A percentile compares a stretch with the other conserved stretches of the same genome.
phyloP scores from a whole-genome alignment of 2,113 vertebrate genomes.

The Megalops atlanticus region DNA sequence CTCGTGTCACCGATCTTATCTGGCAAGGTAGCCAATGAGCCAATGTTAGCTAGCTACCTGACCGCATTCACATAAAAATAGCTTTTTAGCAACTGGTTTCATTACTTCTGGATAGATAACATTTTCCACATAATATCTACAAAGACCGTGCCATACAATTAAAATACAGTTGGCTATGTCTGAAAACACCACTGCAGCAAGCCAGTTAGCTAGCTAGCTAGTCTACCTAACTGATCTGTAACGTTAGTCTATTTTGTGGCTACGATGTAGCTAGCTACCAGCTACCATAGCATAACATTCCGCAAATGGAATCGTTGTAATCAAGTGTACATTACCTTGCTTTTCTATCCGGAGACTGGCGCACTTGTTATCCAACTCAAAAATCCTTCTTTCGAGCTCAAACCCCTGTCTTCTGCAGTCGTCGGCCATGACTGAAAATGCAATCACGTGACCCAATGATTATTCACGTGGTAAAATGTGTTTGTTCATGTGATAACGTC shows the following conservation, averaged over 20 bases:
- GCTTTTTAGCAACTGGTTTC: too few species aligned
- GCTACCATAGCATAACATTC: not conserved
- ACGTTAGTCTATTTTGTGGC: not conserved
- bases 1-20: not conserved
- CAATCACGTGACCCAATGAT: slow-evolving; percentile 13
- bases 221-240: not conserved
- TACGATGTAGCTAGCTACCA: not conserved
- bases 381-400: slow-evolving; percentile 78
- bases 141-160: too few species aligned
- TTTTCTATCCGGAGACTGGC: slow-evolving; percentile 71
- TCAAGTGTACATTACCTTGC: slow-evolving; percentile 60
- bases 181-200: not conserved
- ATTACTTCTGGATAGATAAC: too few species aligned
- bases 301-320: not conserved
- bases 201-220: slow-evolving; percentile 35
- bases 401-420: slow-evolving; percentile 75
- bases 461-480: slow-evolving; percentile 14
- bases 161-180: slow-evolving; percentile 12
- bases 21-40: not conserved
- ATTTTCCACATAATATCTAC: too few species aligned
- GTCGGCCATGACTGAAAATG: slow-evolving; percentile 76
- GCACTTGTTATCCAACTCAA: slow-evolving; percentile 76
- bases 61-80: not conserved
- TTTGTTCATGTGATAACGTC: slow-evolving; percentile 8
- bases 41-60: not conserved